Base-by-base conservation (phyloP, 1,140 invertebrate genomes). In the Drosophila parabipectinata region DNA sequence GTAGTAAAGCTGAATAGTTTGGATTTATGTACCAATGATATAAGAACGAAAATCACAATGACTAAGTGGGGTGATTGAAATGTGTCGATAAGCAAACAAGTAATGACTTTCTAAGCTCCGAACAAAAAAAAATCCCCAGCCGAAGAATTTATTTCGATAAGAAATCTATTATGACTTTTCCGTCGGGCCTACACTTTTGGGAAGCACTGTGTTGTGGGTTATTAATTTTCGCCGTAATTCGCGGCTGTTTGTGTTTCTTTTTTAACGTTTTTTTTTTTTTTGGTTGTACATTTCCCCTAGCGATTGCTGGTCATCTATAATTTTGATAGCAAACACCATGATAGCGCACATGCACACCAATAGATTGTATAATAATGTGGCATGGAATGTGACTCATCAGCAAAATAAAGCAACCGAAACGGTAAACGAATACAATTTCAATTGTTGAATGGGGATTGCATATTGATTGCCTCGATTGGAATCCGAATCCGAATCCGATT, bases 281-380 rank as follows among this genome's bases (percentile, higher is more conserved):
- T 44, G 41, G 15, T 14, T 18, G 26, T 56, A 50, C 51, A 69
- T 68, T 56, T 57, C 51, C 51, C 41, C 41, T 44, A 14, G 24
- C 51, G 52, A 68, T 69, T 56, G 51, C 64, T 69, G 66, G 66
- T 69, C 66, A 69, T 69, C 63, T 48, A 69, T 69, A 69, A 69
- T 69, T 41, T 69, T 69, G 66, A 69, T 69, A 69, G 66, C 66
- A 69, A 69, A 69, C 50, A 58, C 41, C 28, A 6, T 7, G 26
- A 18, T 28, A 41, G 24, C 30, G 28, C 39, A 39, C 51, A 21
- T 44, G 59, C 59, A 62, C 48, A 10, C 39, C 51, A 50, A 69
- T 69, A 69, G 71, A 75, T 75, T 75, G 72, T 75, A 75, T 75
- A 75, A 74, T 74, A 74, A 44, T 39, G 26, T n/a, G 54, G 62